Conservation (phyloP, 1,140 invertebrate species). For the Drosophila paulistorum region DNA sequence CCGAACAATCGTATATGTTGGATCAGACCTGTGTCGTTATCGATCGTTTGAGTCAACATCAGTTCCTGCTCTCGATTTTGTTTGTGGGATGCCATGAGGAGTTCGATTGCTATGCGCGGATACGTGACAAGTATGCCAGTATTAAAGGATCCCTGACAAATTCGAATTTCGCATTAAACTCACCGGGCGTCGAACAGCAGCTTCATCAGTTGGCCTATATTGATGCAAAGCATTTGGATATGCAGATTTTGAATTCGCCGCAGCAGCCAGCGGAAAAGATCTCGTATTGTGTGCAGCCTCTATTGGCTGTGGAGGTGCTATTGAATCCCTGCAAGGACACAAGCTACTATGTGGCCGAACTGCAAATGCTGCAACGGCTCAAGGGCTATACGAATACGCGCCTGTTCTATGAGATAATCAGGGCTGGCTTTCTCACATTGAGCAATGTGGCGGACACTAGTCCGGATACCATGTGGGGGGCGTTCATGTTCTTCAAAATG, state of each 20-base stretch:
- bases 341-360: conserved; percentile 90
- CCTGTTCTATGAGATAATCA: conserved; percentile 94
- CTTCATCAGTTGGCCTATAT: conserved; percentile 74
- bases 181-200: conserved; percentile 58
- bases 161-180: conserved; percentile 62
- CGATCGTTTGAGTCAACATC: conserved; percentile 88
- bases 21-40: conserved; percentile 89
- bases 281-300: conserved; percentile 89
- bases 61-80: conserved; percentile 92
- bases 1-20: conserved; percentile 86
- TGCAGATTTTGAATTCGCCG: conserved; percentile 54
- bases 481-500: conserved; percentile 96
- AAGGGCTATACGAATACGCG: conserved; percentile 89
- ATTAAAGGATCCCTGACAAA: conserved; percentile 72
- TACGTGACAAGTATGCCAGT: conserved; percentile 65
- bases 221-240: conserved; percentile 69
- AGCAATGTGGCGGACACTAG: conserved; percentile 87
- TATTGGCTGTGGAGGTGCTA: conserved; percentile 89
- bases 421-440: conserved; percentile 94
- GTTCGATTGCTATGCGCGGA: conserved; percentile 68
- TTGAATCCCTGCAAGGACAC: conserved; percentile 91
- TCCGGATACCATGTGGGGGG: conserved; percentile 94
- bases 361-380: conserved; percentile 92
- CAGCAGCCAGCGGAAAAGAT: conserved; percentile 85
- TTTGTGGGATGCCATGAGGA: conserved; percentile 91